Evolutionary conservation across 2,888 invertebrate genomes (phyloP).

Genomic region (Parelbella ahira): DNA sequence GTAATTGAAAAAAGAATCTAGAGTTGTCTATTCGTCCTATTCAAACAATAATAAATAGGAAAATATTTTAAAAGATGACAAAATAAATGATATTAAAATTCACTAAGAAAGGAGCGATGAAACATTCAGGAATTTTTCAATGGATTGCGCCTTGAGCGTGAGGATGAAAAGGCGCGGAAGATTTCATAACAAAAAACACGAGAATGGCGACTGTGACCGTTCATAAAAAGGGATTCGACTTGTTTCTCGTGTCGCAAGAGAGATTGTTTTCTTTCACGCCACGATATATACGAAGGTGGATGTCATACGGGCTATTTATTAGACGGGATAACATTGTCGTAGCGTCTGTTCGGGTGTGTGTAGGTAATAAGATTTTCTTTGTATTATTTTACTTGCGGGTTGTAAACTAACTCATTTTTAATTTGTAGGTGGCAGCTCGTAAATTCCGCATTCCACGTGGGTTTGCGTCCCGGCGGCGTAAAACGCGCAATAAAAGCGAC

Average conservation of each 20-base stretch:
- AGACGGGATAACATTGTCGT: constrained; percentile 73
- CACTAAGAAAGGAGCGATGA: constrained; percentile 20
- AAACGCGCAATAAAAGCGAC: constrained; percentile 58
- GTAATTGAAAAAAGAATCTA: constrained; percentile 10
- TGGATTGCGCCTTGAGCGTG: constrained; percentile 36
- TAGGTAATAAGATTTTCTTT: constrained; percentile 63
- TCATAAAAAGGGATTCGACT: constrained; percentile 66
- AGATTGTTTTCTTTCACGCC: constrained; percentile 65
- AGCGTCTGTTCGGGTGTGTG: constrained; percentile 45
- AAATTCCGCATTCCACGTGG: constrained; percentile 63
- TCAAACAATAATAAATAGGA: constrained; percentile 14
- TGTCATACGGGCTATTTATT: constrained; percentile 73
- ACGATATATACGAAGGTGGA: constrained; percentile 48
- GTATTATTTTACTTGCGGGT: constrained; percentile 67
- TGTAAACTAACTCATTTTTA: constrained; percentile 76
- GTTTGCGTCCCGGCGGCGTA: constrained; percentile 47
- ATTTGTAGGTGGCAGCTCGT: constrained; percentile 68
- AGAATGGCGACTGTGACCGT: constrained; percentile 50
- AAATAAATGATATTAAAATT: constrained; percentile 23
- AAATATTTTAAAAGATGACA: constrained; percentile 18
- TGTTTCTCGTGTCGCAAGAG: constrained; percentile 58
- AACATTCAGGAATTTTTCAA: constrained; percentile 33
- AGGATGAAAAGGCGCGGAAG: constrained; percentile 47
- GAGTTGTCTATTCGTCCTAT: not conserved
- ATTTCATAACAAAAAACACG: constrained; percentile 52